Conservation (phyloP, 2,888 invertebrate species). For the Pherbina coryleti region DNA sequence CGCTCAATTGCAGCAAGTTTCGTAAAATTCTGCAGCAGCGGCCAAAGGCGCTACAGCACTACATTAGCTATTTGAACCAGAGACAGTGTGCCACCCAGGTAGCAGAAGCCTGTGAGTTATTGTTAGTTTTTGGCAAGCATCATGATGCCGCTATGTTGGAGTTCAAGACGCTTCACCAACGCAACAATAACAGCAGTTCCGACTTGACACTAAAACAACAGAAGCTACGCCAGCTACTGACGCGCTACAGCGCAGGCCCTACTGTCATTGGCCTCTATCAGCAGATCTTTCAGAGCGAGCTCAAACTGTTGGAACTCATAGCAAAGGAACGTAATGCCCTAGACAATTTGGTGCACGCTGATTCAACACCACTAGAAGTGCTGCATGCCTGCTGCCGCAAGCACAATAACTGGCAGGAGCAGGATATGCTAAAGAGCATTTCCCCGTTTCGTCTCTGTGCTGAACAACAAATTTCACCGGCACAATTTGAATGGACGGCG, state of each 20-base stretch:
- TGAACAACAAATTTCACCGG: slow-evolving; percentile 71
- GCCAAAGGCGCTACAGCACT: slow-evolving; percentile 80
- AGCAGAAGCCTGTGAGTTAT: slow-evolving; percentile 78
- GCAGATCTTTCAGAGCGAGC: slow-evolving; percentile 60
- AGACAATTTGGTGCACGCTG: slow-evolving; percentile 49
- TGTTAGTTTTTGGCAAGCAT: slow-evolving; percentile 79
- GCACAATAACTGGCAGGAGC: slow-evolving; percentile 65
- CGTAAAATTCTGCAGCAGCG: slow-evolving; percentile 78
- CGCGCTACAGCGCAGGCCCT: slow-evolving; percentile 52
- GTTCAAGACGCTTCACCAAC: slow-evolving; percentile 64
- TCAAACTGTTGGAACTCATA: slow-evolving; percentile 58
- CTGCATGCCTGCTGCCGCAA: slow-evolving; percentile 63
- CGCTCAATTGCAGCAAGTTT: slow-evolving; percentile 79
- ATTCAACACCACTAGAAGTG: slow-evolving; percentile 63
- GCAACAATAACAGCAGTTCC: slow-evolving; percentile 40
- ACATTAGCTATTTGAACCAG: slow-evolving; percentile 79
- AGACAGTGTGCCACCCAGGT: slow-evolving; percentile 69
- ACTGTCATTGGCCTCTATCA: slow-evolving; percentile 58
- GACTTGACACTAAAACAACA: slow-evolving; percentile 62
- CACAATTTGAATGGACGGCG: slow-evolving; percentile 80
- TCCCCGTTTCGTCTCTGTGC: slow-evolving; percentile 63
- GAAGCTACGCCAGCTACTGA: slow-evolving; percentile 57
- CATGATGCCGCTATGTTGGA: slow-evolving; percentile 75
- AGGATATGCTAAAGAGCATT: slow-evolving; percentile 53
- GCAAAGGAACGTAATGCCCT: slow-evolving; percentile 55